Base-by-base conservation (phyloP, 2,888 invertebrate species). In the Catocala nupta region DNA sequence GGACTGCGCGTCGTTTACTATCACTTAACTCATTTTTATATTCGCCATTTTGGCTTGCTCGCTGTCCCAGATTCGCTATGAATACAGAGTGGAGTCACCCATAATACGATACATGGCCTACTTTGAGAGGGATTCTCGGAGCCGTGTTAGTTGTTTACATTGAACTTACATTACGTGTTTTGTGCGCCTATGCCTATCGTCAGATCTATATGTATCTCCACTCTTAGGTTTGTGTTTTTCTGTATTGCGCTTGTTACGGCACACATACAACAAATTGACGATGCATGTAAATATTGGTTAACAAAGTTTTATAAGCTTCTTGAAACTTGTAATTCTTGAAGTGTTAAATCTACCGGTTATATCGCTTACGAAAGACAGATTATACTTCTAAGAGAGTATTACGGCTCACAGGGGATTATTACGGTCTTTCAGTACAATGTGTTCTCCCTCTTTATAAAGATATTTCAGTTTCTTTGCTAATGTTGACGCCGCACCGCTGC, bases 1-100 rank as follows among this genome's bases (percentile, higher is more conserved):
- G 76, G 78, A 75, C 73, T 80, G 74, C 80, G 81, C 81, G 79
- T 82, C 89, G 86, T 90, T 90, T 90, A 90, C 88, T 90, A 90
- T 90, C 90, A 90, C 90, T 90, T 90, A 90, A 90, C 89, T 90
- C 90, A 91, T 91, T 91, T 91, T 91, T 90, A 91, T 90, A 87
- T 81, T 82, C 83, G 83, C 87, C 85, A 86, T 90, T 90, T 90
- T 87, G 90, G 88, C 88, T 87, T 86, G 84, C 83, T 84, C 80
- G 83, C 82, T 86, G 88, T 85, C 89, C 88, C 88, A 87, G 84
- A 89, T 89, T 86, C 85, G 82, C 84, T 84, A 87, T 89, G 90
- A 89, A 91, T 90, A 90, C 88, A 85, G 86, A 90, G 82, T 84
- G 80, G 80, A 84, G 80, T 70, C 77, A 76, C 78, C 81, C 80